Base-by-base conservation (phyloP, 2,113 vertebrate species). In the Rhagologus leucostigma region DNA sequence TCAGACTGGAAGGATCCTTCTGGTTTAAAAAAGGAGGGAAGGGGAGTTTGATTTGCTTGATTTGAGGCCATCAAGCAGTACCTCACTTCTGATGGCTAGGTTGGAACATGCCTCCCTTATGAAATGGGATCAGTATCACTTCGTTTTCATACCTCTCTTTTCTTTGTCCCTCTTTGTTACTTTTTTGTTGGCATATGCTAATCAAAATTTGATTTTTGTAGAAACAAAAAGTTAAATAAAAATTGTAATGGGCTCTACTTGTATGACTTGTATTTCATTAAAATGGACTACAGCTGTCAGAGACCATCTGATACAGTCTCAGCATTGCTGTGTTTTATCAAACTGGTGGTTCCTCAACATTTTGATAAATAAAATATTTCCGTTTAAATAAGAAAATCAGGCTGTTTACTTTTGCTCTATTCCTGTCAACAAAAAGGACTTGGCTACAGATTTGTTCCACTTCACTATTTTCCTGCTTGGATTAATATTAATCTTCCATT, bases 351-450 rank as follows among this genome's bases (percentile, higher is more conserved):
- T 98, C 84, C 87, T 96, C 84, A 69, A 17, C 81, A 86, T 92
- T 96, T 95, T 82, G 71, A 81, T 89, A 55, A 96, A 94, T 93
- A 95, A 96, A 95, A 91, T 95, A 76, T 30, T 93, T 93, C 76
- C 90, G 75, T 93, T 94, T 85, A 93, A 97, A 80, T 96, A 90
- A 95, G 79, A 93, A 91, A 97, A 96, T 97, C 82, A 87, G 93
- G 92, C 96, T 93, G 95, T 94, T 97, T 94, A 96, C 96, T 97
- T 96, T 95, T 95, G 95, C 95, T 97, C 85, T 97, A 60, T 92
- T 97, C 92, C 97, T 98, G 94, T 98, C 97, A 97, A 97, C 97
- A 97, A 95, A 98, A 98, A 97, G 95, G 96, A 97, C 81, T 96
- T 97, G 96, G 83, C 95, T 97, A 30, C 97, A 97, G 91, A 75